Evolutionary conservation across 2,888 invertebrate species (phyloP).

Genomic region (Torymus auratus): DNA sequence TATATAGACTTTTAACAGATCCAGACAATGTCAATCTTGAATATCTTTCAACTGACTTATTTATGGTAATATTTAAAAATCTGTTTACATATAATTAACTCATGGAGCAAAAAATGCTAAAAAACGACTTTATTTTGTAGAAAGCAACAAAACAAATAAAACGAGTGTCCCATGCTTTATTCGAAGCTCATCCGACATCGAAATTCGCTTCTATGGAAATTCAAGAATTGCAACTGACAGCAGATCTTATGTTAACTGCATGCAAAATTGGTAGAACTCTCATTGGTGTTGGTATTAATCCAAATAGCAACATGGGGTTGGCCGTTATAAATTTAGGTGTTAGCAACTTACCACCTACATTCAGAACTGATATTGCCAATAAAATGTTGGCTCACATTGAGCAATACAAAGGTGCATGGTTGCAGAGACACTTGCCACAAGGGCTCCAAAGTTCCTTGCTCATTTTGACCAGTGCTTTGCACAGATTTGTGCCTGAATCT

Average conservation of each 20-base stretch:
- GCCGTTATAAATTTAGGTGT: constrained; percentile 81
- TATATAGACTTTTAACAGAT: constrained; percentile 80
- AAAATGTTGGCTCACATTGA: constrained; percentile 79
- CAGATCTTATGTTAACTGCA: constrained; percentile 81
- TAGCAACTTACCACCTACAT: constrained; percentile 80
- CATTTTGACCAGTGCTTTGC: constrained; percentile 77
- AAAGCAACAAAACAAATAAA: constrained; percentile 79
- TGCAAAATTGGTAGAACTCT: constrained; percentile 79
- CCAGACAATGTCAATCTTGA: constrained; percentile 81
- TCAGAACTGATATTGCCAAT: constrained; percentile 83
- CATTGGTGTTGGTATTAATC: constrained; percentile 79
- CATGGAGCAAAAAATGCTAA: no score
- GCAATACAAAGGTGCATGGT: constrained; percentile 79
- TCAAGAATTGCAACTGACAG: constrained; percentile 80
- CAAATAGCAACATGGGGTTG: constrained; percentile 79
- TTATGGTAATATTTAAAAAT: constrained; percentile 76
- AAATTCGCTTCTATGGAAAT: constrained; percentile 76
- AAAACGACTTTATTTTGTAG: constrained; percentile 67
- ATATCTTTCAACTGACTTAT: constrained; percentile 79
- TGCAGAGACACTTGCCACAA: constrained; percentile 78
- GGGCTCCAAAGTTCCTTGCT: constrained; percentile 78
- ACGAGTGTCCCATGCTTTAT: constrained; percentile 77
- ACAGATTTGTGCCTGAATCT: constrained; percentile 77
- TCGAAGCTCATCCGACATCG: constrained; percentile 75
- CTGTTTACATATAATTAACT: no score